Percentiles rank a stretch among this genome's conserved stretches.
These are phyloP conservation scores for Ophonus ardosiacus DNA, from an alignment of 2,888 invertebrate genomes.

Conservation along the genomic window DNA sequence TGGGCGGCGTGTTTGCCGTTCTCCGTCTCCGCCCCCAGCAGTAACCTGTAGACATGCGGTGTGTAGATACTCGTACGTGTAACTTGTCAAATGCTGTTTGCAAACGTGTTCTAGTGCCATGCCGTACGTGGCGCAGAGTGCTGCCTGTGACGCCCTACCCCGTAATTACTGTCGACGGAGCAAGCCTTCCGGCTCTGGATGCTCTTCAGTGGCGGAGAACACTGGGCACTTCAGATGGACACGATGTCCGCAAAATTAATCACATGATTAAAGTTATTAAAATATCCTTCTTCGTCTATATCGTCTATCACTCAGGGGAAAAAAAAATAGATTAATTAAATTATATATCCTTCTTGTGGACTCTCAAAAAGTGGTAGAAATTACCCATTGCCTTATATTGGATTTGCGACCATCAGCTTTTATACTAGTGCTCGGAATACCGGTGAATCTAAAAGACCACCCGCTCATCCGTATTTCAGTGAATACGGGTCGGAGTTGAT, in stretches of 20 bases:
- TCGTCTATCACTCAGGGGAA: no score
- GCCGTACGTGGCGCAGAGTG: constrained; percentile 47
- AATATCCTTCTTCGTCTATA: no score
- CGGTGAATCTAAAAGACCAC: no score
- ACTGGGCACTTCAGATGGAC: background rate
- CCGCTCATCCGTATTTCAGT: no score
- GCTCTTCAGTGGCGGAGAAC: background rate
- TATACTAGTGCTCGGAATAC: no score
- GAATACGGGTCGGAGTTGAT: no score
- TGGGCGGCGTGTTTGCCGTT: constrained; percentile 34
- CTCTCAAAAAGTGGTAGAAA: no score
- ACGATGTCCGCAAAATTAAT: background rate
- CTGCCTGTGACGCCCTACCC: constrained; percentile 52
- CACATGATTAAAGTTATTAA: no score
- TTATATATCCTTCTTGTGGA: no score
- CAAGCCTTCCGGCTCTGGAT: constrained; percentile 30
- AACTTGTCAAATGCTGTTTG: constrained; percentile 64
- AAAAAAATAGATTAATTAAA: no score
- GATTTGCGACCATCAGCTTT: no score
- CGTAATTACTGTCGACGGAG: constrained; percentile 54
- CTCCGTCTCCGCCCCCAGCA: constrained; percentile 2
- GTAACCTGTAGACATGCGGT: constrained; percentile 63
- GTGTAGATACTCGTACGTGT: constrained; percentile 63
- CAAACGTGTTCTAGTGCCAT: constrained; percentile 64
- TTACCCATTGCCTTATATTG: no score